Percentiles rank a stretch among this genome's conserved stretches.
Conservation (phyloP, 2,888 invertebrate species). For the Gymnoscelis rufifasciata region DNA sequence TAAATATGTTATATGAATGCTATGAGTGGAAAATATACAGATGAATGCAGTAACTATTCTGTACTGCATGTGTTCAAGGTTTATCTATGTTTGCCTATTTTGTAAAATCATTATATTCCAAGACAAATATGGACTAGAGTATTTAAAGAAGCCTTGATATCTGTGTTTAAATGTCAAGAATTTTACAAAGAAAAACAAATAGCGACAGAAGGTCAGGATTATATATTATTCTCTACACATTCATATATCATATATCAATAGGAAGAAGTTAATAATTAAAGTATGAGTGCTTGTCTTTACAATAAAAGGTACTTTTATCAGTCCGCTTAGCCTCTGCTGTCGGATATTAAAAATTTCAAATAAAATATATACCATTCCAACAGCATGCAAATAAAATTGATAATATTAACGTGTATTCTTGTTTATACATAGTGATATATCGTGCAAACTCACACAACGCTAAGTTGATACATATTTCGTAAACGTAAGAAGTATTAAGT, state of each 20-base stretch:
- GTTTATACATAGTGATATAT: constrained; percentile 56
- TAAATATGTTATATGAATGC: constrained; percentile 20
- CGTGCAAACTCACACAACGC: constrained; percentile 34
- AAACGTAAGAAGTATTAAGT: background rate
- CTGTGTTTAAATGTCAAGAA: background rate
- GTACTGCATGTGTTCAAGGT: no score
- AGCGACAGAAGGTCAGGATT: no score
- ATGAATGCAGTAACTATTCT: constrained; percentile 1
- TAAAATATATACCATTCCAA: constrained; percentile 70
- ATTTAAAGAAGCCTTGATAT: no score
- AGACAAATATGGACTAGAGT: no score
- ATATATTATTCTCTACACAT: no score
- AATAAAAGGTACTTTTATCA: constrained; percentile 24
- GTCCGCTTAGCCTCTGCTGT: constrained; percentile 47
- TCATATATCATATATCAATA: no score
- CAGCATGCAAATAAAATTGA: constrained; percentile 72
- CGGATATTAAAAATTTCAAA: constrained; percentile 46
- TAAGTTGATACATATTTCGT: background rate
- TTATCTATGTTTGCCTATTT: no score
- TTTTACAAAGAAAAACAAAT: constrained; percentile 2
- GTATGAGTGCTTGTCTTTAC: background rate
- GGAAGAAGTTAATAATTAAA: background rate
- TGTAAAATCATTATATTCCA: no score
- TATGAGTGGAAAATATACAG: constrained; percentile 12
- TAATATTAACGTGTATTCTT: constrained; percentile 58